These are phyloP conservation scores for Nebria salina DNA, from an alignment of 2,888 invertebrate species.

Conservation along the genomic window DNA sequence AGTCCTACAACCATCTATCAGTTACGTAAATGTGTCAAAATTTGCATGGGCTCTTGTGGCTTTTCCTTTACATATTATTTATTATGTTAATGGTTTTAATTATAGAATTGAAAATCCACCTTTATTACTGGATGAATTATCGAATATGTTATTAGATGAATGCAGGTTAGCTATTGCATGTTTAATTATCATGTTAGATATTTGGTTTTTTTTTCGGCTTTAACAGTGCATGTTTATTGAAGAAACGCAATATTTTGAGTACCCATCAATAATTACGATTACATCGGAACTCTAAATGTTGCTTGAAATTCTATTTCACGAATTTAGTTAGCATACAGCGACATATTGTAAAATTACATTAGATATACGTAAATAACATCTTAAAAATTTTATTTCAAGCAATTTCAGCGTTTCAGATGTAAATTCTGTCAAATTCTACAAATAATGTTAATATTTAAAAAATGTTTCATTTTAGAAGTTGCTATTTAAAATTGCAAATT, in stretches of 20 bases:
- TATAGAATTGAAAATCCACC: slow-evolving; percentile 54
- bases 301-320: no score
- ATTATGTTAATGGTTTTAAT: slow-evolving; percentile 24
- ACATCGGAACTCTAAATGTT: no score
- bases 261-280: no score
- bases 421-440: no score
- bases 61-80: background rate
- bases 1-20: slow-evolving; percentile 24
- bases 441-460: no score
- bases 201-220: background rate
- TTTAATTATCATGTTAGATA: background rate
- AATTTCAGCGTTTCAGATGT: no score
- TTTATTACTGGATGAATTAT: slow-evolving; percentile 50
- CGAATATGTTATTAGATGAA: slow-evolving; percentile 16
- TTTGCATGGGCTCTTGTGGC: background rate
- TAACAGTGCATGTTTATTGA: background rate
- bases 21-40: background rate
- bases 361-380: no score
- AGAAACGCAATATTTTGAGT: no score
- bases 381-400: no score
- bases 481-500: slow-evolving; percentile 54
- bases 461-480: slow-evolving; percentile 50
- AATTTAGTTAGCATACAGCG: no score
- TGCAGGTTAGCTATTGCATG: slow-evolving; percentile 26
- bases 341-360: no score